Evolutionary conservation across 92 coral and sea anemone species (phyloP).

Genomic region (Palythoa caribaeorum): DNA sequence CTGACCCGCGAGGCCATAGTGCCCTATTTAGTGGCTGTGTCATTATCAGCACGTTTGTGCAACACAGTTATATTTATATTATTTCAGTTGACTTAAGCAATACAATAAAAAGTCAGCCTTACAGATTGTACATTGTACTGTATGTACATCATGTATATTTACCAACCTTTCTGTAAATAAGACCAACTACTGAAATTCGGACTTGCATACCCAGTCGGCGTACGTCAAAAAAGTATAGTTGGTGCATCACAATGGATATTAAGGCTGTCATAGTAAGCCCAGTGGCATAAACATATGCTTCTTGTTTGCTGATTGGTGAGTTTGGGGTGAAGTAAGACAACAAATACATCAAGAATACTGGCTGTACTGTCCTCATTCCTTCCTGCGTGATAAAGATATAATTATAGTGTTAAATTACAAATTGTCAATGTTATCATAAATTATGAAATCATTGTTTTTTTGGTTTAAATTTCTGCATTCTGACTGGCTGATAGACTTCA

Average conservation of each 20-base stretch:
- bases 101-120: too few relatives aligned
- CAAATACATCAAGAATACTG: conserved; percentile 72
- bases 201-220: conserved; percentile 82
- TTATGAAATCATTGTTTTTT: too few relatives aligned
- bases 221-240: conserved; percentile 65
- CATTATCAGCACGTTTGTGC: too few relatives aligned
- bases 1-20: too few relatives aligned
- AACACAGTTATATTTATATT: too few relatives aligned
- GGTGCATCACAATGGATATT: conserved; percentile 68
- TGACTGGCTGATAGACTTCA: too few relatives aligned
- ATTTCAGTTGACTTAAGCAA: too few relatives aligned
- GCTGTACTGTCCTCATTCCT: conserved; percentile 61
- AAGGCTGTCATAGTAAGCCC: conserved; percentile 57
- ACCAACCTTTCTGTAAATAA: conserved; percentile 80
- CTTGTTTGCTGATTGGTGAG: conserved; percentile 55
- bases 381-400: conserved; percentile 52
- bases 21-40: too few relatives aligned
- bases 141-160: background rate
- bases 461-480: too few relatives aligned
- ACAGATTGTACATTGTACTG: background rate
- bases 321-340: conserved; percentile 77
- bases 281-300: conserved; percentile 75
- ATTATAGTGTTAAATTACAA: background rate
- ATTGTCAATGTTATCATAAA: background rate
- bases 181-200: conserved; percentile 73